Conservation (phyloP, 2,113 vertebrate species). For the Corvus cornix region DNA sequence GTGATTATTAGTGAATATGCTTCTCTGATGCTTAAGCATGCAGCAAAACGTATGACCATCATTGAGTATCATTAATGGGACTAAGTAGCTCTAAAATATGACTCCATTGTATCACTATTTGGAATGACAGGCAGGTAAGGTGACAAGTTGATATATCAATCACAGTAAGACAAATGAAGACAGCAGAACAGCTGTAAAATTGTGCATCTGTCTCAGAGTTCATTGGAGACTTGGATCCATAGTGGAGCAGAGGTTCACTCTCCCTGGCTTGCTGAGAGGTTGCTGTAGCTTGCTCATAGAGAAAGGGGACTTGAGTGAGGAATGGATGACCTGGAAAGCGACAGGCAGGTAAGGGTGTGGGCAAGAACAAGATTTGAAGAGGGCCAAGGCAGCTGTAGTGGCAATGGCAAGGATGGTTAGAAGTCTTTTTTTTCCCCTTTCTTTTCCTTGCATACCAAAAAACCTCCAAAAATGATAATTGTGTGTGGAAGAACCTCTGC, state of each 20-base stretch:
- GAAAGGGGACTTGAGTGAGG: neutral
- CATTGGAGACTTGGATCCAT: neutral
- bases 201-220: neutral
- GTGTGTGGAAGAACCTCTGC: neutral
- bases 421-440: rapidly evolving
- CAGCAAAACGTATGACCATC: neutral
- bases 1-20: neutral
- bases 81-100: neutral
- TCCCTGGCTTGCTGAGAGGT: neutral
- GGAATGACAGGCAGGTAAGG: neutral
- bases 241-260: neutral
- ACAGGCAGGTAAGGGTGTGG: neutral
- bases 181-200: neutral
- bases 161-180: neutral
- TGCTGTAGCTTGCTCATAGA: neutral
- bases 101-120: neutral
- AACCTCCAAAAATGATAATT: neutral
- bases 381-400: neutral
- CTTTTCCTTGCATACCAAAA: neutral
- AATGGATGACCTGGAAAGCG: neutral
- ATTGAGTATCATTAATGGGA: neutral
- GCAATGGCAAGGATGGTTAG: neutral
- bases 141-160: neutral
- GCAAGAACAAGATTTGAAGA: neutral
- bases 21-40: neutral